Base-by-base conservation (phyloP, 2,113 vertebrate species). In the Corythaeola cristata region DNA sequence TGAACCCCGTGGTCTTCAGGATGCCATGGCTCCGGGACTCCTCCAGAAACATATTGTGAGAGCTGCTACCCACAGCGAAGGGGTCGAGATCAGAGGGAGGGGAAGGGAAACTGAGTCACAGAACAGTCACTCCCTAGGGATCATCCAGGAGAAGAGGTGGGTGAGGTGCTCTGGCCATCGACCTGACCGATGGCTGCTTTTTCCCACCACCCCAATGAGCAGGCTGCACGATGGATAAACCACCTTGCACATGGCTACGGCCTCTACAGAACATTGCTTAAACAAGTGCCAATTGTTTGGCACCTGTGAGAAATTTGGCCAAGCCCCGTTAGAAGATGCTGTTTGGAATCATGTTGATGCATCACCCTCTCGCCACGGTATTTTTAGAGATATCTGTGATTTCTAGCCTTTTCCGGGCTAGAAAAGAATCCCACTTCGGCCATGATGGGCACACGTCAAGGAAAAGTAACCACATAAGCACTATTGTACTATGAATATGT, bases 311-410 rank as follows among this genome's bases (percentile, higher is more conserved):
- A 72, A 89, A 89, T 60, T 56, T 39, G 56, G 83, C 95, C 83
- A 50, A 63, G 19, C 27, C 37, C n/a, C 2, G 4, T 30, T 52
- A 67, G 37, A 89, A 92, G 79, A 88, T 55, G 75, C 72, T 49
- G 30, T 32, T 78, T 74, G 47, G 52, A 92, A 74, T 64, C 17
- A 19, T 6, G 45, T 8, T 76, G 86, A 60, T 56, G 74, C 2
- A 5, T 79, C 89, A 94, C 79, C 62, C 62, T 56, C 66, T 79
- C 72, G 55, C 66, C 58, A 45, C 3, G 5, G 58, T 83, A 92
- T 73, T 96, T 97, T 96, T 85, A 95, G 89, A 82, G 67, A 8
- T 60, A 53, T 44, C 47, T 75, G 49, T 60, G 62, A 79, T 93
- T 96, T 88, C 66, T 22, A 82, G 78, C 26, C 32, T 50, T 83